phyloP scores from a whole-genome alignment of 2,888 invertebrate species.

The Paralinhomoeus sp. region DNA sequence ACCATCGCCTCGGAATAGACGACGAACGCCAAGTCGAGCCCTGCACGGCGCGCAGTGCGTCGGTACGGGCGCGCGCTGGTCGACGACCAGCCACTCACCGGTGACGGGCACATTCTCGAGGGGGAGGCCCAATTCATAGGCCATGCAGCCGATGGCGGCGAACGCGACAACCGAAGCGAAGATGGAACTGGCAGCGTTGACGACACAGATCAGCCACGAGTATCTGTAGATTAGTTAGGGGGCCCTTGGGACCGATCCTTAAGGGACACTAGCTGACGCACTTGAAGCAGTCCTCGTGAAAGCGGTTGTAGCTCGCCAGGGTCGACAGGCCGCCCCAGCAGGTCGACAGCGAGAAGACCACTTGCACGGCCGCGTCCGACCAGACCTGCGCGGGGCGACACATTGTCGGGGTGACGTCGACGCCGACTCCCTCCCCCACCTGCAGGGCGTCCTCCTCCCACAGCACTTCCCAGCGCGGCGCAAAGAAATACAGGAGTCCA shows the following conservation, averaged over 20 bases:
- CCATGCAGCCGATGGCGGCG: slow-evolving; percentile 55
- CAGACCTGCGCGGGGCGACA: slow-evolving; percentile 36
- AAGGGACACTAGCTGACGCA: slow-evolving; percentile 25
- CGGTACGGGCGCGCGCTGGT: too few species aligned
- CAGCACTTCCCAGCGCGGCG: neutral
- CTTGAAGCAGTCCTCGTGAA: slow-evolving; percentile 57
- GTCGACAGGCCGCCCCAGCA: slow-evolving; percentile 68
- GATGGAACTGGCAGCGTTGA: slow-evolving; percentile 53
- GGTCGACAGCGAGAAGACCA: slow-evolving; percentile 61
- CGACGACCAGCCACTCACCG: too few species aligned
- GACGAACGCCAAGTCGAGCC: slow-evolving; percentile 39
- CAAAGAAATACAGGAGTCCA: slow-evolving; percentile 47
- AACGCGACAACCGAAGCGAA: slow-evolving; percentile 58
- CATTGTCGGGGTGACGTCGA: neutral
- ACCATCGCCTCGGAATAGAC: slow-evolving; percentile 61
- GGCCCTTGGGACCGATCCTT: too few species aligned
- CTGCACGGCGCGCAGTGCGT: too few species aligned
- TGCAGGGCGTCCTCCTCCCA: neutral
- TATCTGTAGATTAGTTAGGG: slow-evolving; percentile 34
- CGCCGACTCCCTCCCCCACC: neutral
- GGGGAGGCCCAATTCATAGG: slow-evolving; percentile 46
- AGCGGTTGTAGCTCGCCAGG: slow-evolving; percentile 59
- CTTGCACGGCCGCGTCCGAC: slow-evolving; percentile 63
- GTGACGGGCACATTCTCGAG: slow-evolving; percentile 18
- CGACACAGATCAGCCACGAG: slow-evolving; percentile 48